phyloP scores from a whole-genome alignment of 2,888 invertebrate species.

The Xestia rhomboidea region DNA sequence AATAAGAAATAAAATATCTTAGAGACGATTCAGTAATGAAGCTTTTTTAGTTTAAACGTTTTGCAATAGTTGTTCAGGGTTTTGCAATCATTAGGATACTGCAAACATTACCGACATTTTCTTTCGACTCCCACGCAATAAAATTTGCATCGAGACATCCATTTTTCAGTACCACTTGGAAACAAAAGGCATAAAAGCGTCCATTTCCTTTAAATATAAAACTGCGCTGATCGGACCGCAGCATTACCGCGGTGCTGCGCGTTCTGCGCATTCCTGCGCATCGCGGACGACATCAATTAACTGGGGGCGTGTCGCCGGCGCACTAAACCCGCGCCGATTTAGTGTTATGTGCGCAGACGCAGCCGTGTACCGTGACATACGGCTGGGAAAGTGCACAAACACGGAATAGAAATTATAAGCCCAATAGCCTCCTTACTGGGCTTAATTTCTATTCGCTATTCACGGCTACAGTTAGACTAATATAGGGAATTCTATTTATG shows the following conservation, averaged over 20 bases:
- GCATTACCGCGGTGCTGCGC: slow-evolving; percentile 62
- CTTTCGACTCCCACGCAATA: slow-evolving; percentile 34
- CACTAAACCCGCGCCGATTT: slow-evolving; percentile 74
- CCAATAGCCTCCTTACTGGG: slow-evolving; percentile 22
- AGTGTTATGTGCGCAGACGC: slow-evolving; percentile 74
- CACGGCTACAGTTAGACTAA: slow-evolving; percentile 33
- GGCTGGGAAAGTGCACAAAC: slow-evolving; percentile 32
- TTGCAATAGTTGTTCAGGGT: no score
- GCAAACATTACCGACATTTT: slow-evolving; percentile 31
- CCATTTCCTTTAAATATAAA: slow-evolving; percentile 61
- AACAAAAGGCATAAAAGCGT: slow-evolving; percentile 56
- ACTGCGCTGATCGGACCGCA: slow-evolving; percentile 48
- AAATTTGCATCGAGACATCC: slow-evolving; percentile 28
- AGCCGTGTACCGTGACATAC: slow-evolving; percentile 63
- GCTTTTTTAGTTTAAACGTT: slow-evolving; percentile 33
- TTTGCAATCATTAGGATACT: slow-evolving; percentile 6
- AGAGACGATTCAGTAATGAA: slow-evolving; percentile 12
- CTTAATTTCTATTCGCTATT: slow-evolving; percentile 12
- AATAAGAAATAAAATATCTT: slow-evolving; percentile 17
- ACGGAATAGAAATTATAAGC: slow-evolving; percentile 37
- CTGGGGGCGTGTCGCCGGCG: slow-evolving; percentile 75
- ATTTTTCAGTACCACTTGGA: slow-evolving; percentile 47
- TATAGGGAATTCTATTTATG: slow-evolving; percentile 38
- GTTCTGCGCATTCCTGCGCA: slow-evolving; percentile 65
- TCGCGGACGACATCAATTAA: slow-evolving; percentile 79